These are phyloP conservation scores for Agriotes lineatus DNA, from an alignment of 2,888 invertebrate species.

Conservation along the genomic window DNA sequence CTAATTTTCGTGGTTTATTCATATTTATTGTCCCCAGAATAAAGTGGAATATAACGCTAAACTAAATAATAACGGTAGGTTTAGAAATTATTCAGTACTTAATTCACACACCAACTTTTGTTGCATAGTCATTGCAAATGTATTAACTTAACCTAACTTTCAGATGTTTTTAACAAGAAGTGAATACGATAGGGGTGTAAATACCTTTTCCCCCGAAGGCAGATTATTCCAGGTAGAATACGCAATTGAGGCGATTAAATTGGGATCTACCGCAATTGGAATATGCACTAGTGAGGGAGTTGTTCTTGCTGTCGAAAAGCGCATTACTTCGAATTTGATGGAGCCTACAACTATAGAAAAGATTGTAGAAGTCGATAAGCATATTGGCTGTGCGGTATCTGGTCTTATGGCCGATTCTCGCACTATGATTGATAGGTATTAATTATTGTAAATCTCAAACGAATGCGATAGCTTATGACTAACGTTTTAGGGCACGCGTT, in stretches of 20 bases:
- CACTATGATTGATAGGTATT: constrained; percentile 66
- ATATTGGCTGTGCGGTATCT: constrained; percentile 97
- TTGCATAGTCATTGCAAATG: constrained; percentile 29
- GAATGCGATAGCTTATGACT: background rate
- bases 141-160: constrained; percentile 49
- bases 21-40: no score
- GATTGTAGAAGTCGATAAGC: constrained; percentile 97
- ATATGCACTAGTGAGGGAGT: constrained; percentile 97
- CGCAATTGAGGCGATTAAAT: constrained; percentile 99
- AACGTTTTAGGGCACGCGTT: constrained; percentile 80
- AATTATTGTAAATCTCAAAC: no score
- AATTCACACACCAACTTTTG: no score
- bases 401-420: constrained; percentile 98
- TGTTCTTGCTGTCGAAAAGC: constrained; percentile 96
- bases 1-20: no score
- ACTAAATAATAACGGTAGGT: no score
- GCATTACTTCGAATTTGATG: constrained; percentile 97
- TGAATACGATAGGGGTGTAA: constrained; percentile 99
- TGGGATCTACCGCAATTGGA: constrained; percentile 98
- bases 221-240: constrained; percentile 99
- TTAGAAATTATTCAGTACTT: no score
- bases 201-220: constrained; percentile 99
- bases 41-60: no score
- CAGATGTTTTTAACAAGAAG: constrained; percentile 99
- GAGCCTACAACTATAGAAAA: constrained; percentile 98